Base-by-base conservation (phyloP, 30 jellyfish, hydroid and myxozoan genomes). In the Sanderia malayensis region DNA sequence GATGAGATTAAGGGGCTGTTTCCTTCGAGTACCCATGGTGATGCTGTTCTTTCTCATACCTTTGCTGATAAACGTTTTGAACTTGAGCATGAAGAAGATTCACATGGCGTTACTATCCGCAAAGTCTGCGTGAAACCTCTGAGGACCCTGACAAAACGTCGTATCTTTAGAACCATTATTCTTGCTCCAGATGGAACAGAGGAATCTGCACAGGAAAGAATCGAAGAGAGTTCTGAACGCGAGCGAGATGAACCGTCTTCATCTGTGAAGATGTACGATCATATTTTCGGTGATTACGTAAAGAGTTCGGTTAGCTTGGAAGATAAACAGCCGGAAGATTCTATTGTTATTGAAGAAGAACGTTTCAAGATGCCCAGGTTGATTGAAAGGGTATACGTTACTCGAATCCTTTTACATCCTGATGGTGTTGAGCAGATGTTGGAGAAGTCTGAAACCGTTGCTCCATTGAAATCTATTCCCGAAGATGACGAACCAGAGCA, bases 371-470 rank as follows among this genome's bases (percentile, higher is more conserved):
- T 58, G 19, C 79, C 86, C 0, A 45, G 64, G 21, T 74, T 82
- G 30, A 94, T 87, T 4, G 96, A 87, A 44, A 79, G 91, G 70
- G 94, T 87, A 29, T 79, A 24, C 65, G 95, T 79, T 23, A 80
- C 89, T 0, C 75, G 94, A 30, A 70, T 87, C 34, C 24, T 87
- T 59, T 28, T 84, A 67, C 66, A 63, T 37, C 76, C 71, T 25
- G 95, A 82, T 80, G 97, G 97, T 49, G 66, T 58, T 28, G 93
- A 81, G 55, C 82, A 66, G n/a, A 58, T 81, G 18, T 9, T 87
- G 45, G 96, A 86, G 53, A 65, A 61, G 30, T 86, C 94, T 10
- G 94, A 77, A 69, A 69, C 89, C 11, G 81, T 86, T 20, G 73
- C 62, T 0, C 96, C 96, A 7, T n/a, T 79, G 71, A 82, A 60